Evolutionary conservation across 2,888 invertebrate genomes (phyloP).

Genomic region (Tiliacea aurago): DNA sequence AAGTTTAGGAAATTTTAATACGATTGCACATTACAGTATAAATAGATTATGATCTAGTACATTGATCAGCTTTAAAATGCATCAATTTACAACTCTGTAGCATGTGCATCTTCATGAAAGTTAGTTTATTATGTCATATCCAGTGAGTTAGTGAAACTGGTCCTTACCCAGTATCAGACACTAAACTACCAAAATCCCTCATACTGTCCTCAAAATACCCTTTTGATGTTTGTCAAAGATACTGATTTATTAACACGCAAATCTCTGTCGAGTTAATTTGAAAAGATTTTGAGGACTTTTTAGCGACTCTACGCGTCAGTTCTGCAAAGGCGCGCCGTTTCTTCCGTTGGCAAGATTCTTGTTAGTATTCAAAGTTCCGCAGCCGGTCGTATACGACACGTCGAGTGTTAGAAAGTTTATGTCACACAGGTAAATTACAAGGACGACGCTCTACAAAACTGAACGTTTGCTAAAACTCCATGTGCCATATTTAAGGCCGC

Average conservation of each 20-base stretch:
- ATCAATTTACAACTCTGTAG: slow-evolving; percentile 24
- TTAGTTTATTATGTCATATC: not conserved
- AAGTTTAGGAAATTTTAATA: slow-evolving; percentile 24
- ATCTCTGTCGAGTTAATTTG: not conserved
- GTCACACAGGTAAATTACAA: not conserved
- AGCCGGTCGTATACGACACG: not conserved
- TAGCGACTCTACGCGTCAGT: not conserved
- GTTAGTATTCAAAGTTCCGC: not conserved
- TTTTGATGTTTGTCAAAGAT: not conserved
- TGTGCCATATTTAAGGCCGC: not conserved
- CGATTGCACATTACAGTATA: slow-evolving; percentile 27
- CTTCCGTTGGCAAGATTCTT: not conserved
- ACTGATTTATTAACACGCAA: not conserved
- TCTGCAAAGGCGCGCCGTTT: not conserved
- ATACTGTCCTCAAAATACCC: not conserved
- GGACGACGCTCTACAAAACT: not conserved
- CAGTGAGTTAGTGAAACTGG: not conserved
- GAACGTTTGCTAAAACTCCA: not conserved
- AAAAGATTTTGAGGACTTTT: too few species aligned
- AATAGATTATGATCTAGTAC: slow-evolving; percentile 28
- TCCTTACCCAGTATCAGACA: not conserved
- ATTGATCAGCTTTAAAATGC: slow-evolving; percentile 29
- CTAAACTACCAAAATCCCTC: not conserved
- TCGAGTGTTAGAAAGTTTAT: too few species aligned
- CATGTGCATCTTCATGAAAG: not conserved